A percentile compares a stretch with the other conserved stretches of the same genome.
Evolutionary conservation across 2,797 vertebrate species (phyloP).

Genomic region (Notolepis coatsorum): DNA sequence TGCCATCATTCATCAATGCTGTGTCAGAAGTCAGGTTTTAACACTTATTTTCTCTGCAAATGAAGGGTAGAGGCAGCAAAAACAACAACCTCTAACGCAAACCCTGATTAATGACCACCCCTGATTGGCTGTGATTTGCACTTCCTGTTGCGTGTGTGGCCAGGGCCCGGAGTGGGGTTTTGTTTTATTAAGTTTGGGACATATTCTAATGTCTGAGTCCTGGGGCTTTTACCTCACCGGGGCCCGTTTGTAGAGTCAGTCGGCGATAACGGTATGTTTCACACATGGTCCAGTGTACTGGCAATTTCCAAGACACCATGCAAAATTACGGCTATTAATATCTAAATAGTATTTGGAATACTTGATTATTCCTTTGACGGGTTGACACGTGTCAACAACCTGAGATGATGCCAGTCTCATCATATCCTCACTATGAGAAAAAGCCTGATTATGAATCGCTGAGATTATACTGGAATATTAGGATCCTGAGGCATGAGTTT

Average conservation of each 20-base stretch:
- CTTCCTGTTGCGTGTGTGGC: constrained; percentile 84
- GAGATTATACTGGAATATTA: no score
- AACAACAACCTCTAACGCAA: constrained; percentile 72
- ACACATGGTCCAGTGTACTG: constrained; percentile 23
- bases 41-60: constrained; percentile 81
- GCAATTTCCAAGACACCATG: constrained; percentile 32
- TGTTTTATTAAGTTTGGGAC: constrained; percentile 58
- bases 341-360: no score
- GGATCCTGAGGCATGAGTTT: no score
- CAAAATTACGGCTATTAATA: no score
- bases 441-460: no score
- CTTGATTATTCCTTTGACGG: no score
- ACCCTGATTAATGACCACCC: constrained; percentile 79
- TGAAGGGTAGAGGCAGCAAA: constrained; percentile 64
- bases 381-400: no score
- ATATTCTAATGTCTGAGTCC: constrained; percentile 32
- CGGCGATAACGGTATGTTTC: constrained; percentile 30
- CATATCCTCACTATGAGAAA: no score
- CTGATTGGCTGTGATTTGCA: constrained; percentile 82
- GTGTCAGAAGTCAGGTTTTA: constrained; percentile 82
- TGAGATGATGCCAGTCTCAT: no score
- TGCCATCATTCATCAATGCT: constrained; percentile 83
- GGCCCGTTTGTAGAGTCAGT: constrained; percentile 17
- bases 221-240: not conserved
- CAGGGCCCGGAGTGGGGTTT: constrained; percentile 63